phyloP scores from a whole-genome alignment of 92 coral and sea anemone species.

The Palythoa grandiflora region DNA sequence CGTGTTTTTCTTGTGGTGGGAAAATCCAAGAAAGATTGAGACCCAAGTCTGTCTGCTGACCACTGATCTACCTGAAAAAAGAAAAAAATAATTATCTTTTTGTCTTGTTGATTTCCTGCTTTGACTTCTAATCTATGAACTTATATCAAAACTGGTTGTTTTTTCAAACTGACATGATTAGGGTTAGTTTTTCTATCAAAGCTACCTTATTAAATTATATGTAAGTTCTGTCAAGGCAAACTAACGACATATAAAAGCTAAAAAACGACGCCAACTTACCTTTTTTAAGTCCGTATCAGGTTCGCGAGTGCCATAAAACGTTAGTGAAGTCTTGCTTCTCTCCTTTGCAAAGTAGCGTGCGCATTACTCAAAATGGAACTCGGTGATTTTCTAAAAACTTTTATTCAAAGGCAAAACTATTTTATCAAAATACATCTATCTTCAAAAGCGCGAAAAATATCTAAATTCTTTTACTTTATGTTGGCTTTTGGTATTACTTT shows the following conservation, averaged over 20 bases:
- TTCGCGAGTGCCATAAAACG: neutral
- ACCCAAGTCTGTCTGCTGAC: conserved; percentile 46
- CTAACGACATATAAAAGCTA: too few relatives aligned
- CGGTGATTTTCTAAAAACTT: neutral
- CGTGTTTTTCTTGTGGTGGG: neutral
- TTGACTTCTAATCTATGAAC: neutral
- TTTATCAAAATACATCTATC: conserved; percentile 3
- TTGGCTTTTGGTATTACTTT: neutral
- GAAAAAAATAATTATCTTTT: conserved; percentile 19
- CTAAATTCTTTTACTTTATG: neutral
- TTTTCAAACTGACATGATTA: neutral
- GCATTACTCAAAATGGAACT: neutral
- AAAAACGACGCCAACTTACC: too few relatives aligned
- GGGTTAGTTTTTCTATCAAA: neutral
- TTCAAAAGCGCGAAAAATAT: neutral
- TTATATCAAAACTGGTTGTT: neutral
- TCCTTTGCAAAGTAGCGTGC: neutral
- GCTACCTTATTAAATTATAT: neutral
- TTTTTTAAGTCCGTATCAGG: neutral
- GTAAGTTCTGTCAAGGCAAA: too few relatives aligned
- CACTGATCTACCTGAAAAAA: conserved; percentile 43
- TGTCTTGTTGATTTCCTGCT: neutral
- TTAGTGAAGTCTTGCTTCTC: neutral
- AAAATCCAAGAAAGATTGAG: conserved; percentile 17
- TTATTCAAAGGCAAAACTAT: neutral